Evolutionary conservation across 2,797 vertebrate genomes (phyloP).

Genomic region (Champsocephalus gunnari): DNA sequence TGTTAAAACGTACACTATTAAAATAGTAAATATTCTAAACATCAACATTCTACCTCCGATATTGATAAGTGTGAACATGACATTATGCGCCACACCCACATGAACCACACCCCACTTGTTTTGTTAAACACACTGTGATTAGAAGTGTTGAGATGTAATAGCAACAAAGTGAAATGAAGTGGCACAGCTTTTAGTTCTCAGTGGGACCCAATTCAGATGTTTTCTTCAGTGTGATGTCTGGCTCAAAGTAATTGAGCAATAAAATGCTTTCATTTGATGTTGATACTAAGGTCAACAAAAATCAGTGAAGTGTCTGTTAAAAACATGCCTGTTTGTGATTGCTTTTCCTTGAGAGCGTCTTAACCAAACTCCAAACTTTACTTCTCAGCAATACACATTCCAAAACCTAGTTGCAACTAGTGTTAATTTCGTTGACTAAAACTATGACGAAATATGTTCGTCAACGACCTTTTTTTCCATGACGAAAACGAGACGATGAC

Average conservation of each 20-base stretch:
- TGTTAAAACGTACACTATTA: neutral
- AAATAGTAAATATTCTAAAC: neutral
- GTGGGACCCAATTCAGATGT: neutral
- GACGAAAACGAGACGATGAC: no score
- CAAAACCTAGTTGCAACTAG: no score
- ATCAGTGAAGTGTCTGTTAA: neutral
- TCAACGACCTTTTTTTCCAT: no score
- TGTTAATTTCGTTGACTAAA: no score
- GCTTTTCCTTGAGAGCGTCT: no score
- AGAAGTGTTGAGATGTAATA: neutral
- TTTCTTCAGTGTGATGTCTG: neutral
- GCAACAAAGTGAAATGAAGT: neutral
- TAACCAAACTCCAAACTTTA: no score
- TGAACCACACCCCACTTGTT: slow-evolving; percentile 2
- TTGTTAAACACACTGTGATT: slow-evolving; percentile 21
- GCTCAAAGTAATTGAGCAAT: neutral
- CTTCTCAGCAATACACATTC: no score
- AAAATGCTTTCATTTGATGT: neutral
- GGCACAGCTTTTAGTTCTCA: slow-evolving; percentile 2
- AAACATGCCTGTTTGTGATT: no score
- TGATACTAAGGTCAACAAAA: neutral
- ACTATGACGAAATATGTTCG: no score
- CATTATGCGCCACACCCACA: neutral
- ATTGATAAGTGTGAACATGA: slow-evolving; percentile 19
- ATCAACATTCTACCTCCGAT: neutral